Conservation (phyloP, 1,140 invertebrate genomes). For the Bombus superbus region DNA sequence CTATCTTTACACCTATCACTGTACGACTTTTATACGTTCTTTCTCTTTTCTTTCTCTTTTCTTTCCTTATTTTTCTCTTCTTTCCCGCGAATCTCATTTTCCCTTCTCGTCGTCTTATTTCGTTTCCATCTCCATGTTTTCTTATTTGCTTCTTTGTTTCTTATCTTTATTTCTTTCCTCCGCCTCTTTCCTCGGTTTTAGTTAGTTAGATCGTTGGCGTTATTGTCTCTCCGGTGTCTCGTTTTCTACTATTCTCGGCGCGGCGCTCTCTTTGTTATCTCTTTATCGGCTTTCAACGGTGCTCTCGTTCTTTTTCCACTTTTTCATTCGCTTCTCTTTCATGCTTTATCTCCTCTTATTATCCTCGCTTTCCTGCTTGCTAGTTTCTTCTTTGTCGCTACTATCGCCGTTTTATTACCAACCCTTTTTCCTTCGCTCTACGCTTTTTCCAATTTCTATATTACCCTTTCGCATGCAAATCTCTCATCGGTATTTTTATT, state of each 20-base stretch:
- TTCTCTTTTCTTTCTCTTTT: not conserved
- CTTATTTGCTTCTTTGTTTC: not conserved
- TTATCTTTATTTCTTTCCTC: not conserved
- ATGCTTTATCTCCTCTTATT: not conserved
- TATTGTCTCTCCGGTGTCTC: slow-evolving; percentile 8
- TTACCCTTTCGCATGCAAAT: not conserved
- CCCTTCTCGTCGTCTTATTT: not conserved
- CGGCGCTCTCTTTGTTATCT: slow-evolving; percentile 4
- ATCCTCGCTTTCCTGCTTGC: not conserved
- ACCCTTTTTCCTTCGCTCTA: not conserved
- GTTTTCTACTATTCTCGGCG: slow-evolving; percentile 3
- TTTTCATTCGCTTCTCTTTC: not conserved
- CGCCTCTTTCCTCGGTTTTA: not conserved
- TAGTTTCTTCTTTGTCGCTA: not conserved
- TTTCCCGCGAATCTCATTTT: not conserved
- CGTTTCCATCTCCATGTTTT: too few species aligned
- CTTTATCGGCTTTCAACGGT: slow-evolving; percentile 1
- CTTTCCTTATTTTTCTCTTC: not conserved
- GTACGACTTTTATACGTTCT: not conserved
- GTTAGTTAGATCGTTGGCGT: not conserved
- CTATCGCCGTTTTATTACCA: not conserved
- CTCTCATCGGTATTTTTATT: not conserved
- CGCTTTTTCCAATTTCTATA: not conserved
- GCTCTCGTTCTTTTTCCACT: not conserved
- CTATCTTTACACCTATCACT: not conserved